A percentile compares a stretch with the other conserved stretches of the same genome.
These are phyloP conservation scores for Volucella inflata DNA, from an alignment of 2,888 invertebrate genomes.

Conservation along the genomic window DNA sequence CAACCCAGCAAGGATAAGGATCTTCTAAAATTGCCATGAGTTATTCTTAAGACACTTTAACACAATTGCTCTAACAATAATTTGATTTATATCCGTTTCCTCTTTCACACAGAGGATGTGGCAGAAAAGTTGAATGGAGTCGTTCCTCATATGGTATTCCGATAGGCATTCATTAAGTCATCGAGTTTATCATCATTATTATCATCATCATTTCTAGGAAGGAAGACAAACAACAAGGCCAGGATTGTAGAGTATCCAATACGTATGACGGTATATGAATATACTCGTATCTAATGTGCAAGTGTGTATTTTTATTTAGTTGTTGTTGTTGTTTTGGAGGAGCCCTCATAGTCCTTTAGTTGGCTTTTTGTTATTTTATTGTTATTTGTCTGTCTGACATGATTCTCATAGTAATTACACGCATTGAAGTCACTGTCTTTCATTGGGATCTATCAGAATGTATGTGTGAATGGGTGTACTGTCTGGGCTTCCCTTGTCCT, in stretches of 20 bases:
- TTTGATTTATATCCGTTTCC: slow-evolving; percentile 69
- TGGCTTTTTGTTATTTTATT: slow-evolving; percentile 60
- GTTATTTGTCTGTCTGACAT: slow-evolving; percentile 74
- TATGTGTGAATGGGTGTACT: background rate
- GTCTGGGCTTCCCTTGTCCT: slow-evolving; percentile 17
- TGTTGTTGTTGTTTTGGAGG: background rate
- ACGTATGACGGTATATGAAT: slow-evolving; percentile 12
- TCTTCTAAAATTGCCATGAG: slow-evolving; percentile 24
- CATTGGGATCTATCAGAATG: background rate
- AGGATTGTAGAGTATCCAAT: slow-evolving; percentile 4
- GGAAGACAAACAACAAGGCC: background rate
- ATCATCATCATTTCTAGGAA: slow-evolving; percentile 13
- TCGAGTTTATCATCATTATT: slow-evolving; percentile 65
- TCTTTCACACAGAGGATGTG: slow-evolving; percentile 5
- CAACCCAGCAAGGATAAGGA: slow-evolving; percentile 56
- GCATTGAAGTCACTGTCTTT: slow-evolving; percentile 30
- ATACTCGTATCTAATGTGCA: slow-evolving; percentile 1
- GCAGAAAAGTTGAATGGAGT: background rate
- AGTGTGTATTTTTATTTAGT: background rate
- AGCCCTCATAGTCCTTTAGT: background rate
- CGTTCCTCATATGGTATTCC: slow-evolving; percentile 70
- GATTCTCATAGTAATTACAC: slow-evolving; percentile 72
- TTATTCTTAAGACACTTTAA: slow-evolving; percentile 53
- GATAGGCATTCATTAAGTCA: slow-evolving; percentile 74
- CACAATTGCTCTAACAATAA: slow-evolving; percentile 62